phyloP scores from a whole-genome alignment of 2,888 invertebrate genomes.

The Eilema depressum region DNA sequence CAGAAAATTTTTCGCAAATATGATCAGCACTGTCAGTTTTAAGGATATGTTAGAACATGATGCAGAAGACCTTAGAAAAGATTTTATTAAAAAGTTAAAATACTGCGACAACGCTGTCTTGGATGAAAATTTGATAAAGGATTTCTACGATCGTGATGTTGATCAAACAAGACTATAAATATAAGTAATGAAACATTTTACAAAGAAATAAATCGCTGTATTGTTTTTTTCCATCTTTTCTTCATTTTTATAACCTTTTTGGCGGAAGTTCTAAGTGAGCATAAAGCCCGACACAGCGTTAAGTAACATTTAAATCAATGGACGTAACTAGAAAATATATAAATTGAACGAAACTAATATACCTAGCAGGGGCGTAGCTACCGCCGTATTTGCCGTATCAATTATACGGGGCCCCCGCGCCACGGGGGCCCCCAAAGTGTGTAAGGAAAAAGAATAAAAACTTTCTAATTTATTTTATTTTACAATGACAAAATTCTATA shows the following conservation, averaged over 20 bases:
- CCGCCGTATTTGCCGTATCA: too few relatives aligned
- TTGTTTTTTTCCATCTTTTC: not conserved
- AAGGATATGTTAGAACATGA: slow-evolving; percentile 71
- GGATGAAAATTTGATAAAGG: slow-evolving; percentile 60
- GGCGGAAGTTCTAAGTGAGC: too few relatives aligned
- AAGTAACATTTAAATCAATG: too few relatives aligned
- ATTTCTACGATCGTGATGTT: slow-evolving; percentile 70
- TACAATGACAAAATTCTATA: too few relatives aligned
- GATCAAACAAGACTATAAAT: slow-evolving; percentile 61
- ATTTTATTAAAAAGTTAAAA: slow-evolving; percentile 66
- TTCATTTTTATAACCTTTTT: not conserved
- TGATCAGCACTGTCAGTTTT: slow-evolving; percentile 66
- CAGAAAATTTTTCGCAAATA: slow-evolving; percentile 76
- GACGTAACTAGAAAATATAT: too few relatives aligned
- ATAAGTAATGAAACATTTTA: slow-evolving; percentile 4
- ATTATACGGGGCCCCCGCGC: too few relatives aligned
- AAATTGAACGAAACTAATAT: too few relatives aligned
- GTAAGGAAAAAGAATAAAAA: too few relatives aligned
- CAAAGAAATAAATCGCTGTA: not conserved
- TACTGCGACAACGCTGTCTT: slow-evolving; percentile 69
- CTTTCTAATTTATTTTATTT: too few relatives aligned
- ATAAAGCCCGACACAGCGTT: too few relatives aligned
- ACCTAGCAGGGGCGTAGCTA: too few relatives aligned
- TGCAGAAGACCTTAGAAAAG: slow-evolving; percentile 55
- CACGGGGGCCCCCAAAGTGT: too few relatives aligned